A percentile compares a stretch with the other conserved stretches of the same genome.
Evolutionary conservation across 2,888 invertebrate species (phyloP).

Genomic region (Pseudococcus jackbeardsleyi): DNA sequence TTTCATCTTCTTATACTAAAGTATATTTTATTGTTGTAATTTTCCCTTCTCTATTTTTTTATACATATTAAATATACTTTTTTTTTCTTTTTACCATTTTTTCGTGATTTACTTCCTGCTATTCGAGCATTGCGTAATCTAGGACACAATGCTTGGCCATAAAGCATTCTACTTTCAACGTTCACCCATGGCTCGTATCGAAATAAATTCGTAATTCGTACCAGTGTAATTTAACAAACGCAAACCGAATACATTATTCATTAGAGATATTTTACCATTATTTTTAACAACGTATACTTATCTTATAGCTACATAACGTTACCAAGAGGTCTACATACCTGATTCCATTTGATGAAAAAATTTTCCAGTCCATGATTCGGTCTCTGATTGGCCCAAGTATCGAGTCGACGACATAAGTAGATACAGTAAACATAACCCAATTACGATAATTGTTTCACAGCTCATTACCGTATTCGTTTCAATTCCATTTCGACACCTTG

Average conservation of each 20-base stretch:
- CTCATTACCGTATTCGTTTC: constrained; percentile 20
- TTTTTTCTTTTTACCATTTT: constrained; percentile 7
- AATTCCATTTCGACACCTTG: background rate
- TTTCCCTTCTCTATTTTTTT: background rate
- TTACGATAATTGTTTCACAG: constrained; percentile 36
- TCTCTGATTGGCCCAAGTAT: background rate
- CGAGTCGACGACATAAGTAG: background rate
- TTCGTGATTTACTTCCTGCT: background rate
- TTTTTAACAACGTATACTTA: background rate
- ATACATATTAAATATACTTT: constrained; percentile 42
- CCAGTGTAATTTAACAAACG: constrained; percentile 1
- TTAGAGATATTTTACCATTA: background rate
- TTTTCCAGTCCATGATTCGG: background rate
- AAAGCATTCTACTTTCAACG: background rate
- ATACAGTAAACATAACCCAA: constrained; percentile 26
- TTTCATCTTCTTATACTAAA: background rate
- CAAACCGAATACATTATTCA: constrained; percentile 17
- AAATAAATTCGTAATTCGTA: background rate
- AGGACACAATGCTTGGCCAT: background rate
- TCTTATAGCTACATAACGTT: background rate
- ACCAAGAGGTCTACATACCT: background rate
- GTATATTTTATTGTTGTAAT: constrained; percentile 16
- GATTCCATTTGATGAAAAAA: background rate
- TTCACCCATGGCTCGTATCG: background rate
- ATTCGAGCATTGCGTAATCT: background rate